phyloP scores from a whole-genome alignment of 2,797 vertebrate genomes.

The Enteromius mattozi region DNA sequence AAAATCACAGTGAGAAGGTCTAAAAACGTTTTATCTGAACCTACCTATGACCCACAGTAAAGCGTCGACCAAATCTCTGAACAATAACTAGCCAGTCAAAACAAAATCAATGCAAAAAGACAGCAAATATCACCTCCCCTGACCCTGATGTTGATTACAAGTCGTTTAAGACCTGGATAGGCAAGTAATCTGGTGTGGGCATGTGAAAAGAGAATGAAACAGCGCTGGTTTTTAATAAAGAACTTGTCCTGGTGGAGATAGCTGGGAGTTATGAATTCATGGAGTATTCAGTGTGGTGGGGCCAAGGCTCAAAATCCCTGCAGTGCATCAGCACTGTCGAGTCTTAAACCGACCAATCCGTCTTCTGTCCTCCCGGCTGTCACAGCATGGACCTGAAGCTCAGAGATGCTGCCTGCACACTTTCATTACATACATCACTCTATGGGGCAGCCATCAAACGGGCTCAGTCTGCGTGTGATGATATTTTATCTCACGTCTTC shows the following conservation, averaged over 20 bases:
- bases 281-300: conserved; percentile 39
- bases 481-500: conserved; percentile 16
- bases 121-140: conserved; percentile 20
- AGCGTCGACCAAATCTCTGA: neutral
- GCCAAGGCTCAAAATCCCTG: conserved; percentile 58
- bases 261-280: conserved; percentile 58
- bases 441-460: conserved; percentile 13
- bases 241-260: conserved; percentile 38
- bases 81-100: conserved; percentile 35
- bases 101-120: conserved; percentile 45
- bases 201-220: conserved; percentile 43
- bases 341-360: conserved; percentile 56
- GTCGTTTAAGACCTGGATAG: conserved; percentile 52
- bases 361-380: conserved; percentile 56
- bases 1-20: neutral
- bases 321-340: conserved; percentile 43
- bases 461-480: conserved; percentile 16
- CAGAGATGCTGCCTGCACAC: conserved; percentile 36
- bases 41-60: neutral
- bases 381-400: conserved; percentile 47
- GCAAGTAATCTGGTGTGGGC: conserved; percentile 42
- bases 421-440: conserved; percentile 37
- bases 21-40: neutral
- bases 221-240: conserved; percentile 62
- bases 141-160: conserved; percentile 54